These are phyloP conservation scores for Heliconius sara DNA, from an alignment of 2,888 invertebrate genomes.

Conservation along the genomic window DNA sequence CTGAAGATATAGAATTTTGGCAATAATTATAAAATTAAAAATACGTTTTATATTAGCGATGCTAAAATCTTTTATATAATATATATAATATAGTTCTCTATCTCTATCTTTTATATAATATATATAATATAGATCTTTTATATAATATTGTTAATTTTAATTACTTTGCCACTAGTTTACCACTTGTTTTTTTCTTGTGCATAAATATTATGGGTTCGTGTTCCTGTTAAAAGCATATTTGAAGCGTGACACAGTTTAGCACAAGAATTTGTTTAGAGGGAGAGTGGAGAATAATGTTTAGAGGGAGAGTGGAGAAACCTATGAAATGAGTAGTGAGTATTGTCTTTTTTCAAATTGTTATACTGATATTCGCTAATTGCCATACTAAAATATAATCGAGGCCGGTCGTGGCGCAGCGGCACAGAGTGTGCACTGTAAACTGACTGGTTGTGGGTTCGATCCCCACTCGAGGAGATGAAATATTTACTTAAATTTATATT, in stretches of 20 bases:
- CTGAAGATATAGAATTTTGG: background rate
- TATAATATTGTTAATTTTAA: background rate
- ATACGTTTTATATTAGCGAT: background rate
- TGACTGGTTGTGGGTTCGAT: too few species aligned
- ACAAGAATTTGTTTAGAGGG: background rate
- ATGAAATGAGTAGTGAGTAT: background rate
- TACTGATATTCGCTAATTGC: background rate
- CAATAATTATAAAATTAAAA: background rate
- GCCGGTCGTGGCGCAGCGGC: too few species aligned
- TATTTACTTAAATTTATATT: too few species aligned
- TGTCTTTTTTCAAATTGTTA: background rate
- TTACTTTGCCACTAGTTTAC: background rate
- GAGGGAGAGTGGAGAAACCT: background rate
- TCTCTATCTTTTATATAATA: background rate
- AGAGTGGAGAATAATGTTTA: background rate
- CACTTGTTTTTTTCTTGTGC: background rate
- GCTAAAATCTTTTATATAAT: background rate
- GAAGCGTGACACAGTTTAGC: background rate
- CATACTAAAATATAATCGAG: too few species aligned
- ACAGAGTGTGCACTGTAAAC: too few species aligned
- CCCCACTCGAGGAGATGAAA: too few species aligned
- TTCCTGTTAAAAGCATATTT: background rate
- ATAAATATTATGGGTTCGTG: background rate
- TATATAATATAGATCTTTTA: too few species aligned
- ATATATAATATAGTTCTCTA: too few species aligned